A percentile compares a stretch with the other conserved stretches of the same genome.
These are phyloP conservation scores for Hystrix cristata DNA, from an alignment of 2,113 vertebrate species.

Conservation along the genomic window DNA sequence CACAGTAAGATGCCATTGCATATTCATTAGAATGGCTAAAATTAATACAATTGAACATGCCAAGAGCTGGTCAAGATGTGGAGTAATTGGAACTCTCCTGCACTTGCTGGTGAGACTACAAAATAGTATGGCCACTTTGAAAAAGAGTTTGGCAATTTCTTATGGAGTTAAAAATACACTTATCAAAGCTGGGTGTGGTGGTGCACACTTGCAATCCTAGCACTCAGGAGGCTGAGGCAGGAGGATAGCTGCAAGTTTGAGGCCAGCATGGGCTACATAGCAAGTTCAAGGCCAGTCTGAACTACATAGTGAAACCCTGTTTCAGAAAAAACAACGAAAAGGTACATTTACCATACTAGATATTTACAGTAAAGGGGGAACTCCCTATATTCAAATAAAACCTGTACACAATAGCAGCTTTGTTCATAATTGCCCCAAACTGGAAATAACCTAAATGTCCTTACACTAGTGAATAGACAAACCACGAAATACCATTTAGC, in stretches of 20 bases:
- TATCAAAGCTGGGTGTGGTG: neutral
- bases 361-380: neutral
- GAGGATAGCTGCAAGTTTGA: neutral
- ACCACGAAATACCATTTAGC: conserved; percentile 23
- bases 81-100: neutral
- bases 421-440: conserved; percentile 35
- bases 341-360: neutral
- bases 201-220: neutral
- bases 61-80: conserved; percentile 24
- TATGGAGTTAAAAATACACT: conserved; percentile 46
- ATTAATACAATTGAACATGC: conserved; percentile 18
- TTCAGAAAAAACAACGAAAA: neutral
- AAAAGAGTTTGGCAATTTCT: neutral
- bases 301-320: neutral
- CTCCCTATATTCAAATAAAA: neutral
- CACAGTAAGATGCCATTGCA: neutral
- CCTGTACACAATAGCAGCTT: neutral
- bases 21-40: conserved; percentile 61
- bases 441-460: neutral
- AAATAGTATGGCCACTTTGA: neutral
- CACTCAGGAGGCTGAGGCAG: neutral
- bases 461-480: conserved; percentile 43
- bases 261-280: neutral
- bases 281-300: neutral
- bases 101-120: conserved; percentile 47